A percentile compares a stretch with the other conserved stretches of the same genome.
Evolutionary conservation across 2,888 invertebrate genomes (phyloP).

Genomic region (Rotaria magnacalcarata): DNA sequence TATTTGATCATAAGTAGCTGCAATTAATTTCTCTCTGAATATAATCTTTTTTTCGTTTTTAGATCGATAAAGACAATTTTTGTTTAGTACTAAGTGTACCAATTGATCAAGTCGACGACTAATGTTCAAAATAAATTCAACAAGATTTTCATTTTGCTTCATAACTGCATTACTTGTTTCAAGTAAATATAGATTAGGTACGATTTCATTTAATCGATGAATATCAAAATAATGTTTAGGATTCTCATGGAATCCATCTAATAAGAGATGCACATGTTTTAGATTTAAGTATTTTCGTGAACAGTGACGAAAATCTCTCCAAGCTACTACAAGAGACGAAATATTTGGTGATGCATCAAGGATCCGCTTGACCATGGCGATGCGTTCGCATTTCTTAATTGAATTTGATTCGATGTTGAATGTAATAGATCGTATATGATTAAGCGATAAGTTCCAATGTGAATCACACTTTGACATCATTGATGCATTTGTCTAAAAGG

Average conservation of each 20-base stretch:
- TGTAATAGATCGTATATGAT: background rate
- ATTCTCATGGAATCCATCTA: background rate
- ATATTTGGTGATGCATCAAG: conserved; percentile 8
- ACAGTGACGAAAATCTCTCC: background rate
- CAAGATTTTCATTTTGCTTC: background rate
- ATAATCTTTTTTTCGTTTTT: background rate
- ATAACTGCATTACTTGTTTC: background rate
- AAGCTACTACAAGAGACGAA: background rate
- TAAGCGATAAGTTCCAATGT: background rate
- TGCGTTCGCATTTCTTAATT: background rate
- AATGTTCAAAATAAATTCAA: conserved; percentile 5
- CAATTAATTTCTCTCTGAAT: background rate
- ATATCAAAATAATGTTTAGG: background rate
- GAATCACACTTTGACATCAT: background rate
- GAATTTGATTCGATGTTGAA: background rate
- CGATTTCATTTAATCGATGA: background rate
- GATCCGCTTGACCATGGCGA: background rate
- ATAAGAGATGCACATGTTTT: background rate
- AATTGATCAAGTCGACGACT: background rate
- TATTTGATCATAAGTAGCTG: too few relatives aligned
- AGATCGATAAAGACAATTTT: background rate
- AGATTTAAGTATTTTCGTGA: background rate
- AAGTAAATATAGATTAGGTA: background rate
- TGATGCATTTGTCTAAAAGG: background rate
- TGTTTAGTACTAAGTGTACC: background rate